Base-by-base conservation (phyloP, 2,113 vertebrate genomes). In the Morone saxatilis region DNA sequence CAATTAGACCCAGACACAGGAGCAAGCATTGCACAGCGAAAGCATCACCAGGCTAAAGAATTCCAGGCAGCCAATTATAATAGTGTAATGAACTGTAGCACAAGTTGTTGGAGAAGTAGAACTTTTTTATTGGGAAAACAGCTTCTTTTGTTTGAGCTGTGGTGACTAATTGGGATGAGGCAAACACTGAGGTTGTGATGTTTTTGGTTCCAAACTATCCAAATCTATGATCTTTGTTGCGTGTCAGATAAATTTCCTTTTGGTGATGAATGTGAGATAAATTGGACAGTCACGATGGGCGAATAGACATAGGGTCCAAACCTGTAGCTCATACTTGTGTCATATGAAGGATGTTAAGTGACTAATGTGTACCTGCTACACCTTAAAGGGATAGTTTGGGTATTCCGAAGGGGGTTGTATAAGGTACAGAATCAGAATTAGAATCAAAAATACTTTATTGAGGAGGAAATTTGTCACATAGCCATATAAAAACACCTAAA, bases 1-100 rank as follows among this genome's bases (percentile, higher is more conserved):
- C 85, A 73, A 82, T 87, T 76, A 76, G 57, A 63, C 51, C n/a
- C 56, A 38, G 41, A 63, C 71, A 66, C 40, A 57, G 76, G 31
- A 84, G 43, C 14, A 14, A 66, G 50, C 45, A 51, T 59, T 2
- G 20, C 53, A 66, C 54, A 45, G n/a, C 1, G 0, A n/a, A 79
- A 53, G 36, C 22, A 60, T 71, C 66, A 76, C 68, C 5, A 41
- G 31, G 48, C 72, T 47, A 48, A 51, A 76, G 36, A 25, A 56
- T 72, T 76, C 40, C 70, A 36, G n/a, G 70, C 71, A 84, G 62
- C 57, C 75, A 83, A 81, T 88, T 87, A 82, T 81, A 67, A 80
- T 47, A 22, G 38, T 53, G 69, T 84, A 84, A 85, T 88, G 80
- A 86, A 91, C 61, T 77, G 72, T 50, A 70, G 86, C 68, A 50